A percentile compares a stretch with the other conserved stretches of the same genome.
phyloP scores from a whole-genome alignment of 2,888 invertebrate species.

The Cecidostiba fungosa region DNA sequence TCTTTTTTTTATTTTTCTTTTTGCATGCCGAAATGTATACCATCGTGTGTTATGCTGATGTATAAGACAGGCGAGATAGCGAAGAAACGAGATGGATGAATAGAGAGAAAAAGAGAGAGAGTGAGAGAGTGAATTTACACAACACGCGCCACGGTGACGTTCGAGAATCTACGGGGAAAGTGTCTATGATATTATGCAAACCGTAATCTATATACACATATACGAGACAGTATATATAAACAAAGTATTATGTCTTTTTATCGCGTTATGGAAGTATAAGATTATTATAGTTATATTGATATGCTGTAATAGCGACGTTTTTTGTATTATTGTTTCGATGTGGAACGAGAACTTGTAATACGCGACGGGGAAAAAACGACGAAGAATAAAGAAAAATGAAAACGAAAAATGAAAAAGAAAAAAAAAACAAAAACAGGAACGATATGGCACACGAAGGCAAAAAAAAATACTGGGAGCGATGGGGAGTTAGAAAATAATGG shows the following conservation, averaged over 20 bases:
- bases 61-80: not conserved
- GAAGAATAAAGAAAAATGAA: not conserved
- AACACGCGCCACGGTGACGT: conserved; percentile 50
- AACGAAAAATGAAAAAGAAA: not conserved
- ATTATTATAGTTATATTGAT: conserved; percentile 41
- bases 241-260: conserved; percentile 57
- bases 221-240: conserved; percentile 37
- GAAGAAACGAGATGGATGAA: not conserved
- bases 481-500: conserved; percentile 36
- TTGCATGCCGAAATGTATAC: conserved; percentile 11
- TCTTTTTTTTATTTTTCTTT: conserved; percentile 20
- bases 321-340: conserved; percentile 52
- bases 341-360: conserved; percentile 8
- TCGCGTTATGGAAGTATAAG: conserved; percentile 53
- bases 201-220: conserved; percentile 41
- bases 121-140: not conserved
- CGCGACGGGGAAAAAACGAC: not conserved
- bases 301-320: conserved; percentile 45
- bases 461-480: conserved; percentile 35
- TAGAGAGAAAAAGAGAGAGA: not conserved
- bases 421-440: not conserved
- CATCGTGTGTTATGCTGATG: not conserved
- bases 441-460: not conserved
- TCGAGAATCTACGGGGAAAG: conserved; percentile 57
- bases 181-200: conserved; percentile 41